phyloP scores from a whole-genome alignment of 2,888 invertebrate genomes.

The Omphaloscelis lunosa region DNA sequence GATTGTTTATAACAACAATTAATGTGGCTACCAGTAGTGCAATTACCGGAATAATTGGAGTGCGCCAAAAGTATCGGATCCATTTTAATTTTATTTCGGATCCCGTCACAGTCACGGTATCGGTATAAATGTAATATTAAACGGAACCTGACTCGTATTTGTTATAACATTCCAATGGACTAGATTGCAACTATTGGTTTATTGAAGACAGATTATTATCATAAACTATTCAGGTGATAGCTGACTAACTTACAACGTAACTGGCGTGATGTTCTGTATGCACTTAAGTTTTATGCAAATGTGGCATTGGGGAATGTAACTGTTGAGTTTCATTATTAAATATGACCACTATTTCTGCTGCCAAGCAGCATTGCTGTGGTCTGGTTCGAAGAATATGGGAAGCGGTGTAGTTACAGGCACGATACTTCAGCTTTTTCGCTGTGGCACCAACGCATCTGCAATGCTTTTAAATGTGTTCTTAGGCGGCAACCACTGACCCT shows the following conservation, averaged over 20 bases:
- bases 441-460: too few species aligned
- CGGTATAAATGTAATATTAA: conserved; percentile 27
- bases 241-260: background rate
- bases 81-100: conserved; percentile 59
- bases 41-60: conserved; percentile 60
- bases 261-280: background rate
- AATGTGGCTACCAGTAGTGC: conserved; percentile 38
- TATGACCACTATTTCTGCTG: background rate
- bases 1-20: conserved; percentile 49
- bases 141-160: conserved; percentile 25
- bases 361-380: background rate
- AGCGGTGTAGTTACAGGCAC: background rate
- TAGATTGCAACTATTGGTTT: conserved; percentile 26
- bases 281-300: too few species aligned
- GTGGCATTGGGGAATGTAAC: too few species aligned
- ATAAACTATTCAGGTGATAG: conserved; percentile 6
- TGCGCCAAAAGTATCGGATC: conserved; percentile 46
- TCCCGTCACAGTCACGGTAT: conserved; percentile 30
- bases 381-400: background rate
- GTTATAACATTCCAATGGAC: conserved; percentile 15
- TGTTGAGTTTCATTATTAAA: too few species aligned
- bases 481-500: too few species aligned
- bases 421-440: too few species aligned
- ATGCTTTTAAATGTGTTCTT: too few species aligned
- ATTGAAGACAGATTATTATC: conserved; percentile 28